Base-by-base conservation (phyloP, 2,113 vertebrate genomes). In the Brachionichthys hirsutus region DNA sequence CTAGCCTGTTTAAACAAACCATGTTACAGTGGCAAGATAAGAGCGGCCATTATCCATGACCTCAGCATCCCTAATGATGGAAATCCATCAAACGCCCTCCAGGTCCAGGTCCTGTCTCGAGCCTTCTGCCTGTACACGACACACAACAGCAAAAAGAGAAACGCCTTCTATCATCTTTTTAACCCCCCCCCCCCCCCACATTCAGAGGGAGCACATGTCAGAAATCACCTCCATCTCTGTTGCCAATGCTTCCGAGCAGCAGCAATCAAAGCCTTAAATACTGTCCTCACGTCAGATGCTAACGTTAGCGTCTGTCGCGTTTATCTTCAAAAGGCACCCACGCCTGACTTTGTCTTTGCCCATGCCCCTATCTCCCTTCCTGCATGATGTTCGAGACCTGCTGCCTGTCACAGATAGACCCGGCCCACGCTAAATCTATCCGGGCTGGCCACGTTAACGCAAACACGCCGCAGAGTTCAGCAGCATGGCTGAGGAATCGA, bases 341-440 rank as follows among this genome's bases (percentile, higher is more conserved):
- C 74, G 78, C 64, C 78, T 75, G 57, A 60, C 66, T n/a, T n/a
- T 74, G 82, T 72, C 75, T 75, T 68, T 67, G 56, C 58, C 59
- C 8, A 18, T n/a, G n/a, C 54, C 43, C 16, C 65, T 83, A 78
- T 81, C 79, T 81, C 46, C 65, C 66, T 20, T 54, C 53, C 54
- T 72, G 65, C 67, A 49, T 76, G 77, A 84, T 80, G 61, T 56
- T 78, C 64, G 66, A 54, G 78, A 77, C 77, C 82, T 72, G 77
- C 83, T 88, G 86, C 77, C 63, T 80, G 77, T 87, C 86, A 84
- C 75, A 77, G 84, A 87, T 87, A 85, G 67, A 75, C 62, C 51
- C 14, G 50, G 40, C 50, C 46, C 36, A 16, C 19, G 17, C 57
- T 82, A 81, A 81, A 84, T 74, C 68, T 60, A 69, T 47, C 57